Evolutionary conservation across 2,888 invertebrate species (phyloP), one percentile per base, ranked within the genome.

Genomic region (Mesopsocus fuscifrons): DNA sequence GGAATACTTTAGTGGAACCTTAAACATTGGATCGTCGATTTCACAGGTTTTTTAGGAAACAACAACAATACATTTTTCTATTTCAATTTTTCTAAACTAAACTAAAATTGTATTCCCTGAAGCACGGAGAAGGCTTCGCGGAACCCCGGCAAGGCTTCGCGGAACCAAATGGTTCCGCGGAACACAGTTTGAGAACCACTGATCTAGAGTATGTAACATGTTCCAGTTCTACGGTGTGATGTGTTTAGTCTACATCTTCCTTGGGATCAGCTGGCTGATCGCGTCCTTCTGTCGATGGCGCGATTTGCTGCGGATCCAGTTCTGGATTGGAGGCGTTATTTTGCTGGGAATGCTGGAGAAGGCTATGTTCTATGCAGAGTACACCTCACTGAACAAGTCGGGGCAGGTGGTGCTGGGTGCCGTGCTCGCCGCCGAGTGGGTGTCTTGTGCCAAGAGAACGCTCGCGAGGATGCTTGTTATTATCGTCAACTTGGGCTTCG

Each of bases 291-390:
- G 79, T 51, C 85, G 87, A 60, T 94, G 91, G 89, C 69, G 84
- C 32, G 92, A 94, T 59, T 64, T 94, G 17, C 67, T 94, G 42
- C 68, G 91, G 23, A 82, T 94, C 34, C 94, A 95, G 65, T 92
- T 89, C 63, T 94, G 92, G 91, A 89, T 95, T 56, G 91, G 89
- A 4, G 88, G 76, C 21, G 88, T 91, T 9, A 87, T 91, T 44
- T 62, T 91, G 9, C 63, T 91, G 2, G 54, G 91, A 34, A 81
- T 83, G 81, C 55, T 83, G 23, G 84, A 84, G 60, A 82, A 79
- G 57, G 88, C 92, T 3, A 81, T 87, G 0, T 94, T 87, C 60
- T 85, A 88, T 56, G 87, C 81, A 0, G 88, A 92, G 52, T 92
- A 84, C 62, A 74, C 79, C 52, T 76, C 72, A 41, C 69, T 84